Evolutionary conservation across 1,140 invertebrate species (phyloP).

Genomic region (Ceratosolen fusciceps): DNA sequence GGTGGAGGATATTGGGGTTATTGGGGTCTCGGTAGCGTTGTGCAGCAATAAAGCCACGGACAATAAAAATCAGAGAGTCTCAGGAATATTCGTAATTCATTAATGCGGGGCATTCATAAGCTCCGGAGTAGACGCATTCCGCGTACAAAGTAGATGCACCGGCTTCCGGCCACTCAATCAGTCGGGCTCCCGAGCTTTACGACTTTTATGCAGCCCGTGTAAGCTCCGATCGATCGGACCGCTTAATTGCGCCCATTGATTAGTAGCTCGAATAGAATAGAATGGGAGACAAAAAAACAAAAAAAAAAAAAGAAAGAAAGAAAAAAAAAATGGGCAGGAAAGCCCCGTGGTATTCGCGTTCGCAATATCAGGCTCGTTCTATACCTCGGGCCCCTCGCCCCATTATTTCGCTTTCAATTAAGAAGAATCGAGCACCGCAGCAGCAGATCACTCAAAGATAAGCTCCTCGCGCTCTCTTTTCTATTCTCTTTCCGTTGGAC

Average conservation of each 20-base stretch:
- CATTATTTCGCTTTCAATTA: constrained; percentile 42
- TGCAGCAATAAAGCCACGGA: not conserved
- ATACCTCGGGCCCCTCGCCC: constrained; percentile 10
- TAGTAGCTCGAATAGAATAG: constrained; percentile 53
- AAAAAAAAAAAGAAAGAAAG: too few species aligned
- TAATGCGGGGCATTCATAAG: not conserved
- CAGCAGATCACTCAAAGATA: constrained; percentile 34
- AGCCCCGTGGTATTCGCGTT: too few species aligned
- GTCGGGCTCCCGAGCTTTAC: constrained; percentile 32
- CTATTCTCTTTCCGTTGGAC: too few species aligned
- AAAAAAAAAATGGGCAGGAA: too few species aligned
- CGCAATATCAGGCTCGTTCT: too few species aligned
- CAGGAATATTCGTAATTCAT: constrained; percentile 29
- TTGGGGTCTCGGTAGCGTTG: not conserved
- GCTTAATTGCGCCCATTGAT: constrained; percentile 45
- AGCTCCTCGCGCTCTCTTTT: not conserved
- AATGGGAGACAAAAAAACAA: too few species aligned
- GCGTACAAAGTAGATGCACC: constrained; percentile 9
- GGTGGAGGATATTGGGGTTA: too few species aligned
- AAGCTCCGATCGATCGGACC: constrained; percentile 50
- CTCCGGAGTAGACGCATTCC: not conserved
- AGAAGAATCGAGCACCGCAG: constrained; percentile 25
- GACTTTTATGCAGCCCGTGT: constrained; percentile 55
- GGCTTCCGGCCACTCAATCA: constrained; percentile 26
- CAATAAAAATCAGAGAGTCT: constrained; percentile 36